Evolutionary conservation across 2,113 vertebrate genomes (phyloP).

Genomic region (Pimephales promelas): DNA sequence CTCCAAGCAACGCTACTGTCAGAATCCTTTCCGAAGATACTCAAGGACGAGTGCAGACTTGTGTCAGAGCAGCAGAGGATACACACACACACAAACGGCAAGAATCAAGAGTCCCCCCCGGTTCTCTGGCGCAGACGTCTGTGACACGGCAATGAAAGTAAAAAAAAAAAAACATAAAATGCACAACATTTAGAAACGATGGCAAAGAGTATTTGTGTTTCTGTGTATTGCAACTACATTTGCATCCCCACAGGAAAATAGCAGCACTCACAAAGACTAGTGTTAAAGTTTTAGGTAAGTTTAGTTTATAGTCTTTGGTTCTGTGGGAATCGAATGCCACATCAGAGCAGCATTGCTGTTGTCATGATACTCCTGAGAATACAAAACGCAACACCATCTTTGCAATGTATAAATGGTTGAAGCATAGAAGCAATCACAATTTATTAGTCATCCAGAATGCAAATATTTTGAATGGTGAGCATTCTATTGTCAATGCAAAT

Average conservation of each 20-base stretch:
- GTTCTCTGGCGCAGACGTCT: background rate
- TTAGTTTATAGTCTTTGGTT: background rate
- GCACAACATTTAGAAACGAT: background rate
- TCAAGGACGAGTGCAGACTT: constrained; percentile 47
- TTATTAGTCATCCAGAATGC: background rate
- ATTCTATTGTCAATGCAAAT: constrained; percentile 17
- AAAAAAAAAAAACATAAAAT: background rate
- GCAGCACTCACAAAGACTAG: background rate
- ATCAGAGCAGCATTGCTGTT: background rate
- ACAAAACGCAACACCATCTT: background rate
- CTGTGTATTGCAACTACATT: background rate
- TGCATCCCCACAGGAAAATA: background rate
- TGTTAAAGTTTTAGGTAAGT: background rate
- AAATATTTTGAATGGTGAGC: background rate
- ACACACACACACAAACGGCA: constrained; percentile 3
- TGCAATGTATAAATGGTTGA: background rate
- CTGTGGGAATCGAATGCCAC: background rate
- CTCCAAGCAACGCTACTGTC: constrained; percentile 39
- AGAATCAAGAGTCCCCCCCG: background rate
- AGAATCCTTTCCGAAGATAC: constrained; percentile 40
- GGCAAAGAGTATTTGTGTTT: background rate
- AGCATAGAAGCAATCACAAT: background rate
- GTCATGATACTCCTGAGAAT: background rate
- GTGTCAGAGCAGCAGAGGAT: background rate
- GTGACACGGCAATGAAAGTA: constrained; percentile 22